A percentile compares a stretch with the other conserved stretches of the same genome.
phyloP scores from a whole-genome alignment of 1,140 invertebrate species.

The Platyscapa corneri region DNA sequence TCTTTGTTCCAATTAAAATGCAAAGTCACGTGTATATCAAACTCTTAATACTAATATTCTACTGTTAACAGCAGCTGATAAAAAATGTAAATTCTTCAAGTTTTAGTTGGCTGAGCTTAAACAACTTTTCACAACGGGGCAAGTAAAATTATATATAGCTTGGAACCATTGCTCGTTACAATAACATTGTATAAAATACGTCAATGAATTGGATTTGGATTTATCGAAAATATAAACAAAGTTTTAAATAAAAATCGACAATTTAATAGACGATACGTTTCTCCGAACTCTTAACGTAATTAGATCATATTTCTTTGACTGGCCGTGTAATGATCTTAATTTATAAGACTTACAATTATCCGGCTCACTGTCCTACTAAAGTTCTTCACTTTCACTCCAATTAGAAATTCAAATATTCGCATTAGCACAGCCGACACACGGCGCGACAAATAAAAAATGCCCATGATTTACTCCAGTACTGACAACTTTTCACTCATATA shows the following conservation, averaged over 20 bases:
- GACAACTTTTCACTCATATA: slow-evolving; percentile 15
- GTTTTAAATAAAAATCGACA: background rate
- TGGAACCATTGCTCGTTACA: background rate
- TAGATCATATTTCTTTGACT: background rate
- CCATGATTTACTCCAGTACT: background rate
- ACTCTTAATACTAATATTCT: too few species aligned
- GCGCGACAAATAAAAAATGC: background rate
- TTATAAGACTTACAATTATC: slow-evolving; percentile 2
- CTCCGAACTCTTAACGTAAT: background rate
- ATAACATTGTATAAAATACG: background rate
- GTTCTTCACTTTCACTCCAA: slow-evolving; percentile 6
- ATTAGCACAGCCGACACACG: background rate
- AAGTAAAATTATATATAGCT: background rate
- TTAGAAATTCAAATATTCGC: background rate
- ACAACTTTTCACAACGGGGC: background rate
- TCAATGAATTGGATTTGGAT: background rate
- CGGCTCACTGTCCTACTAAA: background rate
- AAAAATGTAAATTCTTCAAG: too few species aligned
- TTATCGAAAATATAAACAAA: background rate
- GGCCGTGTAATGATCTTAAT: background rate
- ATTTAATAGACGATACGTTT: background rate
- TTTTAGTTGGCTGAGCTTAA: too few species aligned
- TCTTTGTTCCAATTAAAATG: too few species aligned
- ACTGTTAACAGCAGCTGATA: too few species aligned
- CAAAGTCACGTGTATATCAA: too few species aligned